A percentile compares a stretch with the other conserved stretches of the same genome.
phyloP scores from a whole-genome alignment of 2,797 vertebrate species.

The Luscinia luscinia region DNA sequence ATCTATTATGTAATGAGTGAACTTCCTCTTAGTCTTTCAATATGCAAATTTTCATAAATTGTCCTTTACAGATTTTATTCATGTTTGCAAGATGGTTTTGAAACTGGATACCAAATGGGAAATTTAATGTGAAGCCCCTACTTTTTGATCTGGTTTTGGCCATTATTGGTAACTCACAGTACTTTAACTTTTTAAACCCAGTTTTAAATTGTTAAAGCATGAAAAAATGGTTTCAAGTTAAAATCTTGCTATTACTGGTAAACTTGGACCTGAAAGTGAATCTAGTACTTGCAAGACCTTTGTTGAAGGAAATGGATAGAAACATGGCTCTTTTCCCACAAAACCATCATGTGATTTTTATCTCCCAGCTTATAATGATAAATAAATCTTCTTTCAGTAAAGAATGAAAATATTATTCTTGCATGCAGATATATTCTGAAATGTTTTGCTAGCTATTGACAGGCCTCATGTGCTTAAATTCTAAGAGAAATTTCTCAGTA shows the following conservation, averaged over 20 bases:
- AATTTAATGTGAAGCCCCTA: rapidly evolving
- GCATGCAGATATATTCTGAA: not conserved
- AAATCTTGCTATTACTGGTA: not conserved
- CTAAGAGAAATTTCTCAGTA: not conserved
- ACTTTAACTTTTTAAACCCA: not conserved
- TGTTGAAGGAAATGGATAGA: not conserved
- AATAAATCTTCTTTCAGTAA: not conserved
- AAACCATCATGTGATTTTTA: not conserved
- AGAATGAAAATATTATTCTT: not conserved
- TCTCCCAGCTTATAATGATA: not conserved
- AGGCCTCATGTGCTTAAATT: not conserved
- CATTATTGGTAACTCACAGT: not conserved
- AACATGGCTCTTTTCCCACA: rapidly evolving
- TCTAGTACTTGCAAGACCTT: not conserved
- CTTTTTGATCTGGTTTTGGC: not conserved
- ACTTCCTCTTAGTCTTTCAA: not conserved
- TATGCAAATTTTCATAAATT: not conserved
- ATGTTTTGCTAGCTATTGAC: not conserved
- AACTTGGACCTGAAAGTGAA: not conserved
- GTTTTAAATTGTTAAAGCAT: not conserved
- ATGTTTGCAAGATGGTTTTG: not conserved
- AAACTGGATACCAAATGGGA: not conserved
- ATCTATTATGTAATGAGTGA: not conserved
- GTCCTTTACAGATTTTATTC: not conserved
- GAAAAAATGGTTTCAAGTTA: not conserved